phyloP scores from a whole-genome alignment of 2,797 vertebrate species.

The Austrolebias charrua region DNA sequence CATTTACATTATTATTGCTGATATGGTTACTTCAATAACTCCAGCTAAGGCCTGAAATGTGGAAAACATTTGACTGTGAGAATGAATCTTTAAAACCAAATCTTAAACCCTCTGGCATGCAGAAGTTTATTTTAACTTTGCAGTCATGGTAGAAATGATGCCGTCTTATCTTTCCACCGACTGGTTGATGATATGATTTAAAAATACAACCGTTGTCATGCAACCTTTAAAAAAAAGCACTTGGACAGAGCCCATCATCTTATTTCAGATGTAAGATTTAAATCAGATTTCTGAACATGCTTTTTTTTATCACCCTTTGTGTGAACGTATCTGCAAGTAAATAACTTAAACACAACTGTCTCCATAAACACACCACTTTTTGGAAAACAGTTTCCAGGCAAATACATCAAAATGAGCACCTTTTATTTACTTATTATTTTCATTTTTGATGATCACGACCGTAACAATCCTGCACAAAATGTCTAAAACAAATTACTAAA shows the following conservation, averaged over 20 bases:
- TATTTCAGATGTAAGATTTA: constrained; percentile 11
- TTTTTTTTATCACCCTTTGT: not conserved
- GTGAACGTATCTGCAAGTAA: constrained; percentile 1
- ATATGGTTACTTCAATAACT: not conserved
- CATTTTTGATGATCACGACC: not conserved
- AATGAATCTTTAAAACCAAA: not conserved
- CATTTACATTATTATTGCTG: not conserved
- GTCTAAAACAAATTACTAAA: too few relatives aligned
- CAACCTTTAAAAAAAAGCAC: constrained; percentile 8
- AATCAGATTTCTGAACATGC: not conserved
- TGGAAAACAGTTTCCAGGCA: too few relatives aligned
- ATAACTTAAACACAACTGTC: not conserved
- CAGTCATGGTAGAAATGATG: not conserved
- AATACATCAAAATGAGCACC: too few relatives aligned
- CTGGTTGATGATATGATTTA: not conserved
- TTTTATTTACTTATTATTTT: too few relatives aligned
- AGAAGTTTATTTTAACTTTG: constrained; percentile 9
- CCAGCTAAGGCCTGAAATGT: not conserved
- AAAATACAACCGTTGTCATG: constrained; percentile 1
- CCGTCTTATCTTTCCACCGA: not conserved
- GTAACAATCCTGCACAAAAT: too few relatives aligned
- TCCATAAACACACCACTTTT: not conserved
- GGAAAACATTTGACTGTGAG: not conserved
- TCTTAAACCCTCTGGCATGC: constrained; percentile 1
- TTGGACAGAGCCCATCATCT: constrained; percentile 2